Evolutionary conservation across 1,140 invertebrate species (phyloP).

Genomic region (Drosophila kanapiae): DNA sequence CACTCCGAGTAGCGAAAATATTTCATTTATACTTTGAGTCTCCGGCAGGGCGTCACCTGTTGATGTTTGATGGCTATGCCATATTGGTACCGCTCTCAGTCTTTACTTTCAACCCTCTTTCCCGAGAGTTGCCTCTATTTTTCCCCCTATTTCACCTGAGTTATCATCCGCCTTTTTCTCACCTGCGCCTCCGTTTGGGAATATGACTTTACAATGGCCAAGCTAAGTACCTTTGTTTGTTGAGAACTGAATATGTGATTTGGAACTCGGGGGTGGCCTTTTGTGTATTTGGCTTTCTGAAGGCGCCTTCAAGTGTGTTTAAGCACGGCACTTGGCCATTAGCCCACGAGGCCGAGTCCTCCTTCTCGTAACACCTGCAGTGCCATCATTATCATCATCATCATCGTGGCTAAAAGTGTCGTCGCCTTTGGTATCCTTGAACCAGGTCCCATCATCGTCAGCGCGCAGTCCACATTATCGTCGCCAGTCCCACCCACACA

Average conservation of each 20-base stretch:
- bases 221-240: conserved; percentile 47
- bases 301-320: conserved; percentile 62
- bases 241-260: conserved; percentile 16
- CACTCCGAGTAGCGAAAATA: conserved; percentile 14
- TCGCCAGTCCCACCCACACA: conserved; percentile 22
- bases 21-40: conserved; percentile 33
- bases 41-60: conserved; percentile 33
- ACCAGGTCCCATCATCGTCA: conserved; percentile 46
- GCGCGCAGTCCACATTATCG: conserved; percentile 25
- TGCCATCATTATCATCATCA: conserved; percentile 27
- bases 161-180: neutral
- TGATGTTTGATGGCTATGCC: conserved; percentile 21
- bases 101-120: neutral
- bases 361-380: conserved; percentile 11
- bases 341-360: conserved; percentile 30
- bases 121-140: neutral
- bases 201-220: conserved; percentile 45
- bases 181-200: neutral
- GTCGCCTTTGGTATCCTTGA: conserved; percentile 42
- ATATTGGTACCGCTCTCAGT: neutral
- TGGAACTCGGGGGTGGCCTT: conserved; percentile 28
- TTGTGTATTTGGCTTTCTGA: conserved; percentile 52
- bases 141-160: neutral
- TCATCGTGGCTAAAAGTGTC: conserved; percentile 54
- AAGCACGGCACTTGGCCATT: conserved; percentile 73